phyloP scores from a whole-genome alignment of 2,888 invertebrate species.

The Morpho deidamia region DNA sequence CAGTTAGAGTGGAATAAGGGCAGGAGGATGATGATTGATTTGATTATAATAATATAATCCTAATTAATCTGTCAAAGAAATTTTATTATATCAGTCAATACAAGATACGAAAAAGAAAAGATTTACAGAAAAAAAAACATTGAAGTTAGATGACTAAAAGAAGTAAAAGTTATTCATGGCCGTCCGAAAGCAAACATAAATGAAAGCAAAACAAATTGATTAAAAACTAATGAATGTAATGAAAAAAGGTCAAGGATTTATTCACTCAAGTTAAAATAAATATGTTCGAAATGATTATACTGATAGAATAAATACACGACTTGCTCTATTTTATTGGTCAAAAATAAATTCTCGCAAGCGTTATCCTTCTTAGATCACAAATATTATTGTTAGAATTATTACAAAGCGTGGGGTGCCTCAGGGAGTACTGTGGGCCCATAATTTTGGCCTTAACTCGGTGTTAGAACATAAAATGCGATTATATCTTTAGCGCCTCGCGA shows the following conservation, averaged over 20 bases:
- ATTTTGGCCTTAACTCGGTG: conserved; percentile 75
- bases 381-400: conserved; percentile 70
- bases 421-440: conserved; percentile 62
- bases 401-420: conserved; percentile 64
- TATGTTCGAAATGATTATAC: conserved; percentile 3
- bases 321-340: conserved; percentile 30
- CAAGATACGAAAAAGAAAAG: too few species aligned
- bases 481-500: conserved; percentile 69
- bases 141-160: neutral
- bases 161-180: neutral
- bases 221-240: neutral
- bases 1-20: too few species aligned
- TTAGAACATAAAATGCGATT: conserved; percentile 74
- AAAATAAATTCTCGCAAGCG: conserved; percentile 53
- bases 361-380: conserved; percentile 59
- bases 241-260: conserved; percentile 5
- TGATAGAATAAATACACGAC: conserved; percentile 17
- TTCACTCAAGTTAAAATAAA: conserved; percentile 1
- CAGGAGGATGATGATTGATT: too few species aligned
- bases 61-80: too few species aligned
- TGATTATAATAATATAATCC: too few species aligned
- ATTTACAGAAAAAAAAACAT: too few species aligned
- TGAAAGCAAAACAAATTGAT: neutral
- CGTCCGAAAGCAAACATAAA: neutral
- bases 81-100: too few species aligned